Percentiles rank a stretch among this genome's conserved stretches.
phyloP scores from a whole-genome alignment of 2,113 vertebrate genomes.

The Acanthisitta chloris region DNA sequence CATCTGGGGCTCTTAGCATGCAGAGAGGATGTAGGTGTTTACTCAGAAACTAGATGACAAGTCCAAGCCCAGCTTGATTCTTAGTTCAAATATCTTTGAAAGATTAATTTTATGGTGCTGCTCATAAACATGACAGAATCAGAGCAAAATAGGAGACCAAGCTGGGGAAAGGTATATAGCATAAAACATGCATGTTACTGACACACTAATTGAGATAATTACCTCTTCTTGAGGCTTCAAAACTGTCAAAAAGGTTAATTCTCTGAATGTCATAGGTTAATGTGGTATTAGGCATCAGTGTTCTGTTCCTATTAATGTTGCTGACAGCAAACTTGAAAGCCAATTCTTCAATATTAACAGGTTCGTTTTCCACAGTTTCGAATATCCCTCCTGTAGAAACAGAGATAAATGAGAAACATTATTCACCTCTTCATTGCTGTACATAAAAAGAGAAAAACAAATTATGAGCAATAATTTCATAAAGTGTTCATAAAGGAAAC shows the following conservation, averaged over 20 bases:
- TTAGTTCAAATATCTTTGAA: neutral
- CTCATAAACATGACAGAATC: neutral
- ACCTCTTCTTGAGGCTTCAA: slow-evolving; percentile 97
- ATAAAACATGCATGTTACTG: neutral
- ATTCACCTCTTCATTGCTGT: neutral
- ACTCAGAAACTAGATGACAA: neutral
- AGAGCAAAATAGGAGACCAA: neutral
- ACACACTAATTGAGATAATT: slow-evolving; percentile 52
- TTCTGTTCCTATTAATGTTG: slow-evolving; percentile 96
- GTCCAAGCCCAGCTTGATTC: neutral
- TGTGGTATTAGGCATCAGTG: slow-evolving; percentile 96
- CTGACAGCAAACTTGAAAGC: slow-evolving; percentile 98
- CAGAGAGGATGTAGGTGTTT: neutral
- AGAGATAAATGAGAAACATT: slow-evolving; percentile 58
- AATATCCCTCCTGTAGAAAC: slow-evolving; percentile 92
- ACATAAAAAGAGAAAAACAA: neutral
- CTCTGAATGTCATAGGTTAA: slow-evolving; percentile 98
- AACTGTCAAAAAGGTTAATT: slow-evolving; percentile 97
- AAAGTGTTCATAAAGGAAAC: neutral
- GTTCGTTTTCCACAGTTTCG: slow-evolving; percentile 95
- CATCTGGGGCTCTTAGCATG: slow-evolving; percentile 10
- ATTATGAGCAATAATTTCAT: neutral
- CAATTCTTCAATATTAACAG: slow-evolving; percentile 93
- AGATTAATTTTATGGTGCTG: neutral
- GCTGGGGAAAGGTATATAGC: neutral